A percentile compares a stretch with the other conserved stretches of the same genome.
These are phyloP conservation scores for Drosophila busckii DNA, from an alignment of 1,140 invertebrate species.

Conservation along the genomic window DNA sequence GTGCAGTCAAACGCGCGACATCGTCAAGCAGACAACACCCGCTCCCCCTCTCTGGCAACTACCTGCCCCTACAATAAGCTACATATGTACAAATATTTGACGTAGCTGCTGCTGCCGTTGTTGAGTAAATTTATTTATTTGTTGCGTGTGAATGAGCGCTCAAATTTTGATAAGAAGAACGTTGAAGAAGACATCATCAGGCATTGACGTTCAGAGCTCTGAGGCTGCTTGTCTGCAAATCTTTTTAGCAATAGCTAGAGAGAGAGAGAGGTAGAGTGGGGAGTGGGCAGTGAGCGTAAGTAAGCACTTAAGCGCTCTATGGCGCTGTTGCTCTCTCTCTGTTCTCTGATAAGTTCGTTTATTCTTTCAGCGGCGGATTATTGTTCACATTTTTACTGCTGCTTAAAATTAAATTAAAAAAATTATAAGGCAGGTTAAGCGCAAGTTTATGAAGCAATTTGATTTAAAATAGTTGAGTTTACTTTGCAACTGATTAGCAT, in stretches of 20 bases:
- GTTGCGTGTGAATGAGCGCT: slow-evolving; percentile 70
- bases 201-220: slow-evolving; percentile 39
- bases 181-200: slow-evolving; percentile 18
- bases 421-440: too few relatives aligned
- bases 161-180: slow-evolving; percentile 63
- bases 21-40: slow-evolving; percentile 27
- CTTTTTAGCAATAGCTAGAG: slow-evolving; percentile 16
- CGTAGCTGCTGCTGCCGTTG: slow-evolving; percentile 10
- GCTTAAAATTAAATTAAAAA: too few relatives aligned
- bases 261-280: too few relatives aligned
- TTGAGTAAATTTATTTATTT: slow-evolving; percentile 54
- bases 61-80: slow-evolving; percentile 19
- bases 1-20: slow-evolving; percentile 61
- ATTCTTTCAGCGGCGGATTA: too few relatives aligned
- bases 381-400: too few relatives aligned
- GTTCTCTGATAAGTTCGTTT: too few relatives aligned
- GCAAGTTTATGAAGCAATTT: too few relatives aligned
- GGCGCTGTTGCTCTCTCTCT: too few relatives aligned
- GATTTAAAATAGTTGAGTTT: too few relatives aligned
- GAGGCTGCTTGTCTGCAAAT: slow-evolving; percentile 27
- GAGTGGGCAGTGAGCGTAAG: too few relatives aligned
- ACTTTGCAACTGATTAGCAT: too few relatives aligned
- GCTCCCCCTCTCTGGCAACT: neutral
- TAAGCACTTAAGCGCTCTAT: too few relatives aligned
- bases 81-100: slow-evolving; percentile 50